These are phyloP conservation scores for Echinometra lucunter DNA, from an alignment of 53 echinoderm and acorn worm genomes.

Conservation along the genomic window DNA sequence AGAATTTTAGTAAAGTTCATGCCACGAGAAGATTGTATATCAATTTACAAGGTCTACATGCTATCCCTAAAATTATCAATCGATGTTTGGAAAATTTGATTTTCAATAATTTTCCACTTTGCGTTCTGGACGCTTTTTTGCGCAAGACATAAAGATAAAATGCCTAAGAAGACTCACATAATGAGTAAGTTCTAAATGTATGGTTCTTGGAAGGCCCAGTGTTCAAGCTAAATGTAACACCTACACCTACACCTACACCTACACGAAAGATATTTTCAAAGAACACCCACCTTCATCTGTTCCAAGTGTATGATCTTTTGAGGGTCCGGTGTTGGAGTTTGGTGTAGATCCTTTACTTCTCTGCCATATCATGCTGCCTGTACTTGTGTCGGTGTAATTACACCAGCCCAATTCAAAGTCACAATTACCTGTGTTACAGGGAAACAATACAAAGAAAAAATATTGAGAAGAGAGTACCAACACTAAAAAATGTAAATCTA, in stretches of 20 bases:
- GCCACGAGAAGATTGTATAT: no score
- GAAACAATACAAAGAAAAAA: neutral
- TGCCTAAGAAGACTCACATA: no score
- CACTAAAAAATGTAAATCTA: no score
- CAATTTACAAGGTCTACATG: no score
- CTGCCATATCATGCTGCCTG: slow-evolving; percentile 80
- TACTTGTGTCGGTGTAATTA: slow-evolving; percentile 79
- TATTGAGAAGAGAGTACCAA: no score
- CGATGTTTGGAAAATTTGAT: no score
- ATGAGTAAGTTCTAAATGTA: no score
- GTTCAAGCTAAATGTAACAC: slow-evolving; percentile 70
- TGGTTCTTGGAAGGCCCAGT: slow-evolving; percentile 70
- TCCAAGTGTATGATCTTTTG: slow-evolving; percentile 77
- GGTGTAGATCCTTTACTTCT: slow-evolving; percentile 75
- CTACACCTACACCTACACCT: slow-evolving; percentile 44
- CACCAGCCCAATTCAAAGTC: slow-evolving; percentile 84
- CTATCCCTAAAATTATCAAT: no score
- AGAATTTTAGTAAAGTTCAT: no score
- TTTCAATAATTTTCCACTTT: no score
- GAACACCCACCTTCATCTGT: slow-evolving; percentile 69
- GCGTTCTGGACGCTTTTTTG: no score
- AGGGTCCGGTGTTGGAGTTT: slow-evolving; percentile 74
- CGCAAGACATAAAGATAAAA: no score
- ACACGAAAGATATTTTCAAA: neutral
- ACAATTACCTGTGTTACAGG: slow-evolving; percentile 72